phyloP scores from a whole-genome alignment of 2,888 invertebrate species.

The Pandemis heparana region DNA sequence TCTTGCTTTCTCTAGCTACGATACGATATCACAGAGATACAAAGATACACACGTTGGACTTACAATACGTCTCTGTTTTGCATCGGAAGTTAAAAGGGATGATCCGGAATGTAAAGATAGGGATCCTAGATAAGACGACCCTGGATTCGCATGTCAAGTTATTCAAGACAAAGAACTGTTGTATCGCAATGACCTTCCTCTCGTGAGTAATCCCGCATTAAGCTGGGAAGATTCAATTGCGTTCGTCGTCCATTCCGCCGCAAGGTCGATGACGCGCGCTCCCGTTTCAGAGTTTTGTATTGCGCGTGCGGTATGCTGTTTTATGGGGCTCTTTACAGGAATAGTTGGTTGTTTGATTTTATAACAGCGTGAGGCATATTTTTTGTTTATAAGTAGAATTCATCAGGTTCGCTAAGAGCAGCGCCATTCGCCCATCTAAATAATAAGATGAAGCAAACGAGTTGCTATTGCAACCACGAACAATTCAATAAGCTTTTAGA shows the following conservation, averaged over 20 bases:
- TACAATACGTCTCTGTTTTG: too few species aligned
- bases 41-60: too few species aligned
- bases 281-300: constrained; percentile 33
- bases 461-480: not conserved
- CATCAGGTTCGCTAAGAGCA: not conserved
- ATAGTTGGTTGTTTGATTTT: constrained; percentile 28
- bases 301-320: constrained; percentile 37
- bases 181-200: constrained; percentile 15
- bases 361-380: constrained; percentile 4
- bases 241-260: constrained; percentile 56
- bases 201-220: constrained; percentile 18
- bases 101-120: not conserved
- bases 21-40: too few species aligned
- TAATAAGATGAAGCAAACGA: not conserved
- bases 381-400: not conserved
- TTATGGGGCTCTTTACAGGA: constrained; percentile 47
- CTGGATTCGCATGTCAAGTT: not conserved
- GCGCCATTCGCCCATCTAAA: not conserved
- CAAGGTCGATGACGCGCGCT: constrained; percentile 59
- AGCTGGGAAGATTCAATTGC: constrained; percentile 61
- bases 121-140: not conserved
- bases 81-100: too few species aligned
- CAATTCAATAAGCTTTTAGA: not conserved
- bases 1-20: too few species aligned
- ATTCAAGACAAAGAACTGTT: constrained; percentile 12